Conservation (phyloP, 2,888 invertebrate species). For the Icerya purchasi region DNA sequence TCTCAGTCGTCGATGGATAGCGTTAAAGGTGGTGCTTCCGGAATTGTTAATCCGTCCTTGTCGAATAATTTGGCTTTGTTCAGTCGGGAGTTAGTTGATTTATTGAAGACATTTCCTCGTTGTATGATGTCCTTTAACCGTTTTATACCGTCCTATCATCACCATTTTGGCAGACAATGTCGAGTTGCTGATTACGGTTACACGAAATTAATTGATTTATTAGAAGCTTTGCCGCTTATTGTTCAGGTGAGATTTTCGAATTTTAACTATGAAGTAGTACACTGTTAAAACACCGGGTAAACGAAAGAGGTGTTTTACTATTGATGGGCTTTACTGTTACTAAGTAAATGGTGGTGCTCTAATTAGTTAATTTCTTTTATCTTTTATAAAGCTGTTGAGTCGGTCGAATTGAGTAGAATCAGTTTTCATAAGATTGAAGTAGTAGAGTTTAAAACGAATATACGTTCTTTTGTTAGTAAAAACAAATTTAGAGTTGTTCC, state of each 20-base stretch:
- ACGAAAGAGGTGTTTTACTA: no score
- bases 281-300: no score
- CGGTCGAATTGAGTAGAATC: no score
- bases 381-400: no score
- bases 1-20: slow-evolving; percentile 4
- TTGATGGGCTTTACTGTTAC: no score
- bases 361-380: no score
- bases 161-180: slow-evolving; percentile 87
- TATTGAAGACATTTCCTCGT: slow-evolving; percentile 57
- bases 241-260: slow-evolving; percentile 45
- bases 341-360: no score
- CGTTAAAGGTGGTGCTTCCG: slow-evolving; percentile 3
- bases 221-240: slow-evolving; percentile 68
- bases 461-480: no score
- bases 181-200: slow-evolving; percentile 93
- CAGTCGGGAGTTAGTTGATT: slow-evolving; percentile 66
- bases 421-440: no score
- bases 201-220: slow-evolving; percentile 70
- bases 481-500: no score
- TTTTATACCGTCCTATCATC: slow-evolving; percentile 87
- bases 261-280: no score
- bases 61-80: slow-evolving; percentile 55
- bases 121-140: slow-evolving; percentile 64
- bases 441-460: no score
- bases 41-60: slow-evolving; percentile 32